Conservation (phyloP, 2,113 vertebrate species). For the Rhineura floridana region DNA sequence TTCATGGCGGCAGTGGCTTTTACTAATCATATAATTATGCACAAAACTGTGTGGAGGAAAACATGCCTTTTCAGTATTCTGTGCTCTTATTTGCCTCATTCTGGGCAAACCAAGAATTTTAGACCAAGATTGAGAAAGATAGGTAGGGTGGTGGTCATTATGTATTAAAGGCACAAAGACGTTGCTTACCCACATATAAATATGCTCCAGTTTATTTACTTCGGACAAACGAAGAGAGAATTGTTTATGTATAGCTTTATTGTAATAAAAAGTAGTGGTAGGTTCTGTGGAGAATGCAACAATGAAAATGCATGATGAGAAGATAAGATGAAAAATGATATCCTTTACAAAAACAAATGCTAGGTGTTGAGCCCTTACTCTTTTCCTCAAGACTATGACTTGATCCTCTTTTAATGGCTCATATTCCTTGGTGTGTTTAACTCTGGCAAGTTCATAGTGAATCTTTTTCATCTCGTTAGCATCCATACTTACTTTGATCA, state of each 20-base stretch:
- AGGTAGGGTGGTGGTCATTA: constrained; percentile 49
- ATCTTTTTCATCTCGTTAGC: neutral
- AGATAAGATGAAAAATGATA: constrained; percentile 45
- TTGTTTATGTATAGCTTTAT: constrained; percentile 21
- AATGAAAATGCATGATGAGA: constrained; percentile 59
- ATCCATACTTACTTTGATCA: accelerated
- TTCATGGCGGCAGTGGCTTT: constrained; percentile 59
- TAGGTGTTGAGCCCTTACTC: constrained; percentile 31
- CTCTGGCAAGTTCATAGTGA: neutral
- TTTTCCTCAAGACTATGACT: constrained; percentile 50
- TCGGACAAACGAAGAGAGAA: constrained; percentile 55
- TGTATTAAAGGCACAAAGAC: constrained; percentile 68
- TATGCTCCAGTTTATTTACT: constrained; percentile 34
- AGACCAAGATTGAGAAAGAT: constrained; percentile 56
- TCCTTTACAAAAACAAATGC: constrained; percentile 45
- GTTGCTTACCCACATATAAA: constrained; percentile 56
- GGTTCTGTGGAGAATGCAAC: neutral
- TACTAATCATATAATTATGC: neutral
- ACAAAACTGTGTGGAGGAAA: constrained; percentile 8
- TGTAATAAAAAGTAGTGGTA: constrained; percentile 54
- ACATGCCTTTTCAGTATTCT: constrained; percentile 24
- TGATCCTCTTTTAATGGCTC: constrained; percentile 57
- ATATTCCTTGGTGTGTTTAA: constrained; percentile 46
- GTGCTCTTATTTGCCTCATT: constrained; percentile 72
- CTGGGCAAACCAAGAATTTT: constrained; percentile 72